Base-by-base conservation (phyloP, 2,113 vertebrate genomes). In the Trinectes maculatus region DNA sequence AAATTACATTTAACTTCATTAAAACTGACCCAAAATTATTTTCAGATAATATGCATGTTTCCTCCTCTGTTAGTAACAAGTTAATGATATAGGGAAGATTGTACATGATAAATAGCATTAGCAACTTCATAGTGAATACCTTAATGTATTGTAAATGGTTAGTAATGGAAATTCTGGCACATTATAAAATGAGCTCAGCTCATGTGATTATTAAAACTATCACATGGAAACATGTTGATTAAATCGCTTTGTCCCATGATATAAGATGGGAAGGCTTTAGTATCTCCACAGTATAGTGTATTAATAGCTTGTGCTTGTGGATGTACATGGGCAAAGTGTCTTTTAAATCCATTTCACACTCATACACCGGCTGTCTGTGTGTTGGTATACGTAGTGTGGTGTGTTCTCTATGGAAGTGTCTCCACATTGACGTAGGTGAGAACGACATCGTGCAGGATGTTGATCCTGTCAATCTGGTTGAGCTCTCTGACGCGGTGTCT, bases 401-500 rank as follows among this genome's bases (percentile, higher is more conserved):
- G 40, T n/a, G 29, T 25, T 5, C 54, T 28, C 78, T 81, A 94
- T 4, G 93, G 89, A 42, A 93, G 85, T 0, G 85, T 92, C 71
- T 93, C 91, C 74, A 92, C 85, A 1, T 83, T 89, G 81, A 93
- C 63, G 2, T 79, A 92, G 25, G 82, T 90, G 48, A 94, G 91
- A 49, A 80, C 78, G 33, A 93, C 84, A 19, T 94, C 93, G 0
- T 92, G 88, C 66, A 91, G 80, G 74, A 94, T 93, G 86, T 92
- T 91, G 85, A 94, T 80, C 13, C 91, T 83, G 84, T 92, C 85
- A 24, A 94, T 90, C 76, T 85, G 89, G 87, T 92, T 93, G 47
- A 94, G 84, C 71, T 93, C 92, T 60, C 62, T 46, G 71, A 93
- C 59, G 16, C 92, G 90, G 77, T 94, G 90, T 40, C 76, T 74